Conservation (phyloP, 1,140 invertebrate species). For the Yoshiicerus persimilis region DNA sequence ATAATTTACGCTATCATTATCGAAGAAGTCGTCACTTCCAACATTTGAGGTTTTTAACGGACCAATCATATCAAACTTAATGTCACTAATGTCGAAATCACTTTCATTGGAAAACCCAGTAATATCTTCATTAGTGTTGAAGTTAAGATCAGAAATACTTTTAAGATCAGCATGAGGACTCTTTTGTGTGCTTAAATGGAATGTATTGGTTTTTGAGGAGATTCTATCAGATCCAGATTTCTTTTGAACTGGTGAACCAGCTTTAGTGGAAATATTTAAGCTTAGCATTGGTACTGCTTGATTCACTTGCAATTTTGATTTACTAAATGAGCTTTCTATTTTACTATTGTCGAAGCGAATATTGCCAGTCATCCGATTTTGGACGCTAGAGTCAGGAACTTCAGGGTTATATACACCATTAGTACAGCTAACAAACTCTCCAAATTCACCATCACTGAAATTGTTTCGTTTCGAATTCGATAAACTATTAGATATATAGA, state of each 20-base stretch:
- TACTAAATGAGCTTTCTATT: background rate
- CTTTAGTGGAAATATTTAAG: background rate
- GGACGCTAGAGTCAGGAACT: background rate
- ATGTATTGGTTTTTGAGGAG: background rate
- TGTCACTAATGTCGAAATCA: background rate
- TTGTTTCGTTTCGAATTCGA: conserved; percentile 25
- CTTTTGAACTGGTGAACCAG: background rate
- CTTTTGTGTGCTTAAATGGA: background rate
- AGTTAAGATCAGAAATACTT: background rate
- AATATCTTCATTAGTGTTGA: background rate
- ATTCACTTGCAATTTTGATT: background rate
- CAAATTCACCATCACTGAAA: conserved; percentile 46
- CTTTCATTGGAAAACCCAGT: background rate
- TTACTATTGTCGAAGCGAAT: background rate
- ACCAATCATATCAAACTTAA: background rate
- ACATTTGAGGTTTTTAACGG: background rate
- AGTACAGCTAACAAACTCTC: conserved; percentile 53
- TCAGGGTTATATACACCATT: background rate
- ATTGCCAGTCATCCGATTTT: background rate
- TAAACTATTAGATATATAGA: background rate
- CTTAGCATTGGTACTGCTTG: background rate
- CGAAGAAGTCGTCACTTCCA: conserved; percentile 46
- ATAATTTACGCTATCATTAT: conserved; percentile 50
- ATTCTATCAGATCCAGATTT: background rate
- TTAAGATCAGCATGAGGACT: background rate